These are phyloP conservation scores for Bucorvus abyssinicus DNA, from an alignment of 2,797 vertebrate genomes.

Conservation along the genomic window DNA sequence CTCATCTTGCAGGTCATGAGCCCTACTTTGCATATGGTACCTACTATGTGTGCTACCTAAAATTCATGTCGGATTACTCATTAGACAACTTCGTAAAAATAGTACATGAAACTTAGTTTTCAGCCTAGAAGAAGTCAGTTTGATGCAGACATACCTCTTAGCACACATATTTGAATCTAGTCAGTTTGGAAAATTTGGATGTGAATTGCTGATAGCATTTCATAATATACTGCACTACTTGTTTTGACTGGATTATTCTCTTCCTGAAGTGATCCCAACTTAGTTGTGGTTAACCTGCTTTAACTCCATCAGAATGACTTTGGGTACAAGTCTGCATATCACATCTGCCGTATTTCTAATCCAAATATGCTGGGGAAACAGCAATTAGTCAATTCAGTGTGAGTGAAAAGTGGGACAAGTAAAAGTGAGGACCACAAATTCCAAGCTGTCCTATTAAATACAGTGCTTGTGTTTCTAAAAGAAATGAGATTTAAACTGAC, in stretches of 20 bases:
- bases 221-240: neutral
- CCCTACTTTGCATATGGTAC: neutral
- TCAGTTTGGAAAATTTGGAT: neutral
- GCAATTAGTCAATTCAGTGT: neutral
- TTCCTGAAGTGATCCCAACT: neutral
- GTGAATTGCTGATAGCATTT: neutral
- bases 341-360: neutral
- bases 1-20: neutral
- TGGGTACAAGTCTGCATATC: neutral
- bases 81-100: neutral
- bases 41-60: neutral
- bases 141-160: neutral
- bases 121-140: neutral
- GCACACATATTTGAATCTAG: neutral
- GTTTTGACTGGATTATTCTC: neutral
- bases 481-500: neutral
- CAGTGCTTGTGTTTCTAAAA: neutral
- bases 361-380: neutral
- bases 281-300: neutral
- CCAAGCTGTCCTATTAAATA: neutral
- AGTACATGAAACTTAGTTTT: neutral
- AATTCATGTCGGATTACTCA: neutral
- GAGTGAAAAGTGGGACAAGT: neutral
- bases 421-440: neutral
- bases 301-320: neutral